A percentile compares a stretch with the other conserved stretches of the same genome.
Evolutionary conservation across 2,113 vertebrate genomes (phyloP).

Genomic region (Heteronetta atricapilla): DNA sequence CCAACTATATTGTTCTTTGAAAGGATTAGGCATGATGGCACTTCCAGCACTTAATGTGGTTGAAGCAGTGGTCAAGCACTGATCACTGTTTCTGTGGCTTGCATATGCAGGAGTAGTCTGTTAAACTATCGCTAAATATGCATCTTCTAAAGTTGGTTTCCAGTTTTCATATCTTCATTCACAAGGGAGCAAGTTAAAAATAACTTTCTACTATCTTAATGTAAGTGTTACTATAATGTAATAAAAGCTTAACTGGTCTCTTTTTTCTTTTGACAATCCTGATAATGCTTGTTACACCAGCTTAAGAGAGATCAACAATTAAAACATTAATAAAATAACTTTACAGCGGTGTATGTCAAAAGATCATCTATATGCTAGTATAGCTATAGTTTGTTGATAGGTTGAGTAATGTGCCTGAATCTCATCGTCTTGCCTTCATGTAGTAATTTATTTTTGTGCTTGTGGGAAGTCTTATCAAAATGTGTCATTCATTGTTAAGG

Average conservation of each 20-base stretch:
- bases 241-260: background rate
- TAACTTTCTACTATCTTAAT: fast-evolving
- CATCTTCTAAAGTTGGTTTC: background rate
- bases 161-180: background rate
- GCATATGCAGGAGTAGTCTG: too few species aligned
- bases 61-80: background rate
- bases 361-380: background rate
- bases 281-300: background rate
- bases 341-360: background rate
- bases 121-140: background rate
- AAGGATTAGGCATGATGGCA: too few species aligned
- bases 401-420: too few species aligned
- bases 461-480: background rate
- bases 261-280: background rate
- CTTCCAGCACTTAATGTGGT: too few species aligned
- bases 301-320: background rate
- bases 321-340: background rate
- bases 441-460: background rate
- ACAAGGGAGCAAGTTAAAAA: background rate
- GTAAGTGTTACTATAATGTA: background rate
- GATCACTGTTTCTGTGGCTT: too few species aligned
- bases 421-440: background rate
- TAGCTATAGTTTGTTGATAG: background rate
- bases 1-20: too few species aligned
- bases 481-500: background rate